Evolutionary conservation across 2,888 invertebrate genomes (phyloP).

Genomic region (Schrankia costaestrigalis): DNA sequence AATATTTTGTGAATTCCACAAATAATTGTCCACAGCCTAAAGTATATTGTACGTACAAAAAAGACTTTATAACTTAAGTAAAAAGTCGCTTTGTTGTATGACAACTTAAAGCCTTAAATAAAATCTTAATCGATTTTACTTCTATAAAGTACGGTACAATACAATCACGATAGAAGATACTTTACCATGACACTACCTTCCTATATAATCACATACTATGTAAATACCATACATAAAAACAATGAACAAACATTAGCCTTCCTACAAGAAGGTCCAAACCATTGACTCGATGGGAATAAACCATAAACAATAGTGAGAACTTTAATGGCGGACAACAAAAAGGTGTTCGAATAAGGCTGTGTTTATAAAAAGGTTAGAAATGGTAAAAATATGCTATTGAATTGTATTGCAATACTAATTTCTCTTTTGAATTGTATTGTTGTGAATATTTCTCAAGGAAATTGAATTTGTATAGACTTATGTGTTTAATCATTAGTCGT

Average conservation of each 20-base stretch:
- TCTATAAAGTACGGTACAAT: too few species aligned
- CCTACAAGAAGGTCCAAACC: slow-evolving; percentile 19
- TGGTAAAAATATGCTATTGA: slow-evolving; percentile 10
- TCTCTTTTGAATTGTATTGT: slow-evolving; percentile 6
- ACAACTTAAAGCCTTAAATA: too few species aligned
- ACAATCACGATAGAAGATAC: too few species aligned
- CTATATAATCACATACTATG: slow-evolving; percentile 6
- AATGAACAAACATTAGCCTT: slow-evolving; percentile 6
- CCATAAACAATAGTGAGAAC: slow-evolving; percentile 44
- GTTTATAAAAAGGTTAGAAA: slow-evolving; percentile 12
- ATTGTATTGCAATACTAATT: slow-evolving; percentile 9
- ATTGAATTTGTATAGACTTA: background rate
- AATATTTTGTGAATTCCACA: too few species aligned
- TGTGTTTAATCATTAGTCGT: too few species aligned
- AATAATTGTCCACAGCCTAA: too few species aligned
- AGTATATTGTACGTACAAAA: too few species aligned
- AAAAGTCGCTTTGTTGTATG: too few species aligned
- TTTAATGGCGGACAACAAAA: slow-evolving; percentile 24
- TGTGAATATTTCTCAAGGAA: slow-evolving; percentile 23
- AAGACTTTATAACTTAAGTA: too few species aligned
- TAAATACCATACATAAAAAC: slow-evolving; percentile 3
- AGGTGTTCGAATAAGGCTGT: slow-evolving; percentile 27
- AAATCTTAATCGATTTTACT: too few species aligned
- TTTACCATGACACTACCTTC: too few species aligned
- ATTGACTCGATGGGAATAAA: slow-evolving; percentile 44